Base-by-base conservation (phyloP, 2,888 invertebrate species). In the Brenthis daphne region DNA sequence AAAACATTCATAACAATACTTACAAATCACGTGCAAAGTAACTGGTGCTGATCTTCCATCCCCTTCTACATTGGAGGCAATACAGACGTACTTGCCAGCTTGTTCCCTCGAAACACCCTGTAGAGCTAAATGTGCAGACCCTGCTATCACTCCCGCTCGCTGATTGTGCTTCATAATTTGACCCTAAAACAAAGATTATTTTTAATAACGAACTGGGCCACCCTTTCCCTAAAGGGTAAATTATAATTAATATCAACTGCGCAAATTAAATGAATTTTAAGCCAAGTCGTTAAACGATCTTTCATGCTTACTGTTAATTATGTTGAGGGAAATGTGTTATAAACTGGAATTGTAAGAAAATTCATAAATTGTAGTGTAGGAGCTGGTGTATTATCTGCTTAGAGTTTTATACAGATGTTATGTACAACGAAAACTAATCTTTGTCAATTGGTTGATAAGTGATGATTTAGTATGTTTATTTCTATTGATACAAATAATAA, bases 11-110 rank as follows among this genome's bases (percentile, higher is more conserved):
- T 33, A 65, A 37, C 37, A 60, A 54, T 64, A 72, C 98, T 97
- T 94, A 98, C 98, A 98, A 95, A 98, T 97, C 80, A 98, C 96
- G 92, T 96, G 96, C 66, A 98, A 93, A 81, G 95, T 94, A 54
- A 98, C 96, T 57, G 94, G 94, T 79, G 96, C 95, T 76, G 98
- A 98, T 80, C 95, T 95, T 12, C 98, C 98, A 78, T 98, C 98
- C 0, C 98, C 98, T 87, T 98, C 98, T 14, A 97, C 97, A 83
- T 98, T 98, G 61, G 97, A 97, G 2, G 97, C 98, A 33, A 97
- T 96, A 86, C 98, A 98, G 50, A 96, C 95, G 87, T 98, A 98
- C 89, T 96, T 96, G 64, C 98, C 98, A 2, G 97, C 96, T 83
- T 97, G 97, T 76, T 94, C 95, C 77, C 96, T 94, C 69, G 95